These are phyloP conservation scores for Bubalus kerabau DNA, from an alignment of 2,113 vertebrate genomes.

Conservation along the genomic window DNA sequence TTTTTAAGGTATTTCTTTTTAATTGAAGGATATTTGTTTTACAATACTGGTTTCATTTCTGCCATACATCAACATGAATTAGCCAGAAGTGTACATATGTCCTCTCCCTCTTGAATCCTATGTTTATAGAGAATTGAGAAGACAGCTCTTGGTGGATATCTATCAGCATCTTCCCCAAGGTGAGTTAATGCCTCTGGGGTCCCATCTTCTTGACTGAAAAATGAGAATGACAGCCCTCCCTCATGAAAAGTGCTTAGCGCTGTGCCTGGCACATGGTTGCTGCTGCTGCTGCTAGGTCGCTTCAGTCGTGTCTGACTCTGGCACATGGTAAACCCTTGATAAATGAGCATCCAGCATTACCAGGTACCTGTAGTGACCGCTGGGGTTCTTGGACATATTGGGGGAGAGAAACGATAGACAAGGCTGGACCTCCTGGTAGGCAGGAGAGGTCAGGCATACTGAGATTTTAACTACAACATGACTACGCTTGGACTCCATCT, in stretches of 20 bases:
- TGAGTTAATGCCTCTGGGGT: background rate
- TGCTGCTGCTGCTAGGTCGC: no score
- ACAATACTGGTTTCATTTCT: background rate
- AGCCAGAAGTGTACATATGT: background rate
- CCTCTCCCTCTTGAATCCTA: background rate
- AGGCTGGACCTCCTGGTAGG: background rate
- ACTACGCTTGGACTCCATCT: background rate
- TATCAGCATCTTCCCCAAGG: background rate
- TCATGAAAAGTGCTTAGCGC: rapidly evolving
- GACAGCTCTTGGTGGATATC: background rate
- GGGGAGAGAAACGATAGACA: background rate
- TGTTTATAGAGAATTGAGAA: background rate
- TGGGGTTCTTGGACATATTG: background rate
- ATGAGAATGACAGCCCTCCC: background rate
- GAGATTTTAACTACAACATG: background rate
- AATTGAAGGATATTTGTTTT: background rate
- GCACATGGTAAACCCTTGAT: rapidly evolving
- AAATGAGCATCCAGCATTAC: rapidly evolving
- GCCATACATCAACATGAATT: background rate
- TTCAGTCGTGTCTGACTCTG: no score
- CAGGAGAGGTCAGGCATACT: background rate
- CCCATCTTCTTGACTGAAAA: background rate
- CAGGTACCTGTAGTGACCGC: rapidly evolving
- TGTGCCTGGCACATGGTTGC: rapidly evolving
- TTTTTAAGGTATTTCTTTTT: background rate